A percentile compares a stretch with the other conserved stretches of the same genome.
Evolutionary conservation across 2,888 invertebrate species (phyloP).

Genomic region (Meliscaeva auricollis): DNA sequence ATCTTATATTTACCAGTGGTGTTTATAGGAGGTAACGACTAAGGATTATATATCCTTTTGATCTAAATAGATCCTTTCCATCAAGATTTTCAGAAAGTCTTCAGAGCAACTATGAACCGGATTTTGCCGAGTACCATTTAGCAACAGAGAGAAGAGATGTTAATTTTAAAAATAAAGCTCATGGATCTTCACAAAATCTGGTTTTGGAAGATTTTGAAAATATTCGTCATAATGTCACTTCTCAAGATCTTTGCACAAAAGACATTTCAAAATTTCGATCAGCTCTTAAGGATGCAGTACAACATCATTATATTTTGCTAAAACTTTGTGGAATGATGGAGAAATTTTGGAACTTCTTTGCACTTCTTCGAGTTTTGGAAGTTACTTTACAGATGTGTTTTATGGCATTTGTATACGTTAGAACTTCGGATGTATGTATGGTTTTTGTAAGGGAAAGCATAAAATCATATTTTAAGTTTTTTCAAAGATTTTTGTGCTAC

Average conservation of each 20-base stretch:
- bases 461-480: not conserved
- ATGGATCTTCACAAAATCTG: not conserved
- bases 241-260: conserved; percentile 74
- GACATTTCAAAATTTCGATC: conserved; percentile 13
- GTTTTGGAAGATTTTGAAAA: not conserved
- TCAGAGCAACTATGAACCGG: not conserved
- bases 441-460: not conserved
- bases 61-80: no score
- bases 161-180: not conserved
- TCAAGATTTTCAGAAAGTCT: conserved; percentile 18
- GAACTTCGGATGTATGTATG: conserved; percentile 19
- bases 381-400: conserved; percentile 45
- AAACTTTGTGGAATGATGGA: conserved; percentile 75
- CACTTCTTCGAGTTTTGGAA: conserved; percentile 38
- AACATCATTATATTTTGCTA: conserved; percentile 77
- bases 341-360: conserved; percentile 45
- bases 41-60: not conserved
- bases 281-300: conserved; percentile 76
- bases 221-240: conserved; percentile 21
- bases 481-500: conserved; percentile 26
- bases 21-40: conserved; percentile 38
- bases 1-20: conserved; percentile 64
- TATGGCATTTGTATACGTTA: conserved; percentile 51
- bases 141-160: conserved; percentile 18
- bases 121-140: conserved; percentile 20